phyloP scores from a whole-genome alignment of 2,797 vertebrate genomes.

The Harpagifer antarcticus region DNA sequence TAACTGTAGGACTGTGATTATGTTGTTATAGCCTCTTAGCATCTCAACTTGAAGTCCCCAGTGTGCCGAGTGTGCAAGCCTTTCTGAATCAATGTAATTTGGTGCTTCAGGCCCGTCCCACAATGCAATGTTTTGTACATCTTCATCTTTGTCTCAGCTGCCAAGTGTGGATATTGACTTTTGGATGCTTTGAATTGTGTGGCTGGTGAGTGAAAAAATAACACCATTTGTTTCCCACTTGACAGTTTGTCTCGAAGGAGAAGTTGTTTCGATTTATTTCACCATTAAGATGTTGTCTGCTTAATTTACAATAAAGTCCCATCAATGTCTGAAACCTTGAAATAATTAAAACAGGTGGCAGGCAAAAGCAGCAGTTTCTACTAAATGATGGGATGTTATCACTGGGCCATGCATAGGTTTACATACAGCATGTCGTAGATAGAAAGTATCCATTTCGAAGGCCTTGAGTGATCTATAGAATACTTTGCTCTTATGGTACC shows the following conservation, averaged over 20 bases:
- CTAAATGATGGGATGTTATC: conserved; percentile 50
- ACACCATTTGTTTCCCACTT: conserved; percentile 63
- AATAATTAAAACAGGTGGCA: conserved; percentile 31
- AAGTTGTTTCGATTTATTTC: conserved; percentile 47
- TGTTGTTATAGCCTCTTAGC: conserved; percentile 56
- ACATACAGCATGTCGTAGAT: background rate
- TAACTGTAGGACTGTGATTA: conserved; percentile 50
- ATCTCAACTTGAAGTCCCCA: conserved; percentile 48
- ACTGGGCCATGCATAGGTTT: conserved; percentile 44
- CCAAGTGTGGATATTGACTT: conserved; percentile 75
- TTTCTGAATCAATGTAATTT: conserved; percentile 59
- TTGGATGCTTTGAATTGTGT: conserved; percentile 68
- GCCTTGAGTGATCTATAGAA: background rate
- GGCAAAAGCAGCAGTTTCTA: conserved; percentile 44
- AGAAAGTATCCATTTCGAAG: background rate
- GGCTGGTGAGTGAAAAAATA: conserved; percentile 48
- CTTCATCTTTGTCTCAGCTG: conserved; percentile 74
- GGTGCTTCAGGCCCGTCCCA: conserved; percentile 45
- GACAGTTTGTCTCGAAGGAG: conserved; percentile 63
- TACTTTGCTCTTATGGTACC: conserved; percentile 27
- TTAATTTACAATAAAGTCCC: conserved; percentile 52
- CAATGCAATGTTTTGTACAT: conserved; percentile 55
- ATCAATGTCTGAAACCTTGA: conserved; percentile 43
- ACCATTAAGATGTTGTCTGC: conserved; percentile 48
- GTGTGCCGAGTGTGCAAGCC: conserved; percentile 22